These are phyloP conservation scores for Oceanites oceanicus DNA, from an alignment of 2,113 vertebrate genomes.

Conservation along the genomic window DNA sequence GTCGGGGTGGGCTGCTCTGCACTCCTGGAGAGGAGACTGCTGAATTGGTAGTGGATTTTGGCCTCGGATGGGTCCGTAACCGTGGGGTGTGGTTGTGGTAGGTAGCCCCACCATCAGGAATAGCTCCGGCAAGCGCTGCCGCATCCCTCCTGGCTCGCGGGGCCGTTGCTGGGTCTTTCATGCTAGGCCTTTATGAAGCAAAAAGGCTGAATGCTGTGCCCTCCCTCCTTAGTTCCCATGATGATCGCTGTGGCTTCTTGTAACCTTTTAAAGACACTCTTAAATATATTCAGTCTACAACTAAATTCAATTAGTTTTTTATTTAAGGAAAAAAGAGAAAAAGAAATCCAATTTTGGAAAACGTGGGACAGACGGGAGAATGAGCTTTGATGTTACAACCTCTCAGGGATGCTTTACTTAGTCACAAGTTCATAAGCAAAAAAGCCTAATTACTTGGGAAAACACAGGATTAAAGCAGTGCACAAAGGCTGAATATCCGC, in stretches of 20 bases:
- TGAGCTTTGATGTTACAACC: constrained; percentile 80
- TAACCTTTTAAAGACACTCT: constrained; percentile 60
- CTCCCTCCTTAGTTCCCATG: constrained; percentile 55
- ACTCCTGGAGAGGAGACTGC: rapidly evolving
- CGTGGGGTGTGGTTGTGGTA: rapidly evolving
- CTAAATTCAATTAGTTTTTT: constrained; percentile 79
- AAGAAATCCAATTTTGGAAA: constrained; percentile 89
- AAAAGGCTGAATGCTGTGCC: background rate
- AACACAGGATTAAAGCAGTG: constrained; percentile 73
- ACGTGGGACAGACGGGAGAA: constrained; percentile 66
- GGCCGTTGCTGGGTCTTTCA: background rate
- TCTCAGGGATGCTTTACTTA: constrained; percentile 76
- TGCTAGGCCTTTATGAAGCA: background rate
- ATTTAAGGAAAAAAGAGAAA: constrained; percentile 46
- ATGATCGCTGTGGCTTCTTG: constrained; percentile 40
- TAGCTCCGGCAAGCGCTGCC: rapidly evolving
- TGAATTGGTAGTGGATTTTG: background rate
- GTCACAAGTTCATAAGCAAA: constrained; percentile 84
- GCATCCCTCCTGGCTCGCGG: background rate
- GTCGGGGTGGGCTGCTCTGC: background rate
- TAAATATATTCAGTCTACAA: constrained; percentile 69
- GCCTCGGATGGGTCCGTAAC: background rate
- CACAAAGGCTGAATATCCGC: constrained; percentile 77
- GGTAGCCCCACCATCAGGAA: background rate
- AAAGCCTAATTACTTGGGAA: constrained; percentile 77